Evolutionary conservation across 2,797 vertebrate genomes (phyloP), one percentile per base, ranked within the genome.

Genomic region (Buceros bicornis): DNA sequence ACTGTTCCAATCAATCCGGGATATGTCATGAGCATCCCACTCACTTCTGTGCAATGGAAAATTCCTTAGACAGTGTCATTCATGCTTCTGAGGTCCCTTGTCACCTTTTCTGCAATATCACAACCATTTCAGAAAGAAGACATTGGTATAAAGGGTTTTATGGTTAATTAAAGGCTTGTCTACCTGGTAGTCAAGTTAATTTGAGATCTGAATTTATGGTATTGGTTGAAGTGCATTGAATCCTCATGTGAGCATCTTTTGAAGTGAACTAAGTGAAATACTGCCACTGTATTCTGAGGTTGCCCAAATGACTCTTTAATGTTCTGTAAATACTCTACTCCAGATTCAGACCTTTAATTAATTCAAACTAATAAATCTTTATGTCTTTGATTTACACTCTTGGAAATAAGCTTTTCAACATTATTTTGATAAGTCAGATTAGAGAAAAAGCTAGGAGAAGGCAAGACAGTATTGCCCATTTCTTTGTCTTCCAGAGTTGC

Each of bases 241-340:
- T 81, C 29, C 57, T 69, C 35, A 40, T 29, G 22, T 33, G 12
- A 78, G 22, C 3, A 16, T 42, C 58, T 90, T 95, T 91, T 83
- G 56, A 93, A 86, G 66, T 47, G 65, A 95, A 40, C 35, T 83
- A 76, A 81, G 40, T 74, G 72, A 89, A 93, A 90, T 88, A 88
- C 18, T 86, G 33, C 35, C 47, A n/a, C 82, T 80, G 7, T 76
- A 76, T 86, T 96, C 76, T 95, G 43, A 85, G 40, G 21, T 28
- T 80, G n/a, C 33, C 37, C 7, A 31, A 40, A 76, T 51, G 47
- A 69, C 58, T 72, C 11, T 76, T 94, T 88, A 91, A 91, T 69
- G 42, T 58, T 84, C 70, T 90, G n/a, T 84, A 95, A 91, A 92
- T 93, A 93, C 42, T 43, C 62, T 24, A 26, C 48, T 81, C 91